Percentiles rank a stretch among this genome's conserved stretches.
Conservation (phyloP, 2,113 vertebrate species). For the Sapayoa aenigma region DNA sequence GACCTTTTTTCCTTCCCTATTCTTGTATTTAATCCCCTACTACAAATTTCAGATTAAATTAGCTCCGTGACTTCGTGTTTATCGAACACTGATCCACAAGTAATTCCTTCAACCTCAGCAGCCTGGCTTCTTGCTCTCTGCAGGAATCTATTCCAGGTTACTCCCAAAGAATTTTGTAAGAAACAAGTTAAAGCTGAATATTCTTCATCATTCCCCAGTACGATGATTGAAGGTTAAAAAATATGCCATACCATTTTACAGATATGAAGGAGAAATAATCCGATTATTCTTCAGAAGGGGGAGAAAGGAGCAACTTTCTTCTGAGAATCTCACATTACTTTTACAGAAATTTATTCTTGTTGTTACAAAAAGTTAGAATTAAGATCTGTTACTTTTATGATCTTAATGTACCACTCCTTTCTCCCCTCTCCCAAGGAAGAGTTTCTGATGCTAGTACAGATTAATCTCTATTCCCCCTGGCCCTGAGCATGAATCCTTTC, state of each 20-base stretch:
- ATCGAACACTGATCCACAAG: neutral
- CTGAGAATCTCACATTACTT: neutral
- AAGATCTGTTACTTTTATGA: neutral
- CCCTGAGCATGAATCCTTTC: neutral
- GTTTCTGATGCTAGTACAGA: neutral
- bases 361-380: neutral
- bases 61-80: neutral
- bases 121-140: neutral
- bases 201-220: neutral
- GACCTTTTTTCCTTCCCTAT: neutral
- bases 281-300: neutral
- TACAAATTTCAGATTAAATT: neutral
- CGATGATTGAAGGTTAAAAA: neutral
- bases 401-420: neutral
- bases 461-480: neutral
- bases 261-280: neutral
- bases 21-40: neutral
- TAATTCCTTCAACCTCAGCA: neutral
- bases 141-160: neutral
- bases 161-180: neutral
- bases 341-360: neutral
- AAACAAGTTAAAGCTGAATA: neutral
- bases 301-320: neutral
- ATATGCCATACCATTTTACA: neutral
- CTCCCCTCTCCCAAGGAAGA: neutral